A percentile compares a stretch with the other conserved stretches of the same genome.
Evolutionary conservation across 1,140 invertebrate genomes (phyloP).

Genomic region (Apis cerana): DNA sequence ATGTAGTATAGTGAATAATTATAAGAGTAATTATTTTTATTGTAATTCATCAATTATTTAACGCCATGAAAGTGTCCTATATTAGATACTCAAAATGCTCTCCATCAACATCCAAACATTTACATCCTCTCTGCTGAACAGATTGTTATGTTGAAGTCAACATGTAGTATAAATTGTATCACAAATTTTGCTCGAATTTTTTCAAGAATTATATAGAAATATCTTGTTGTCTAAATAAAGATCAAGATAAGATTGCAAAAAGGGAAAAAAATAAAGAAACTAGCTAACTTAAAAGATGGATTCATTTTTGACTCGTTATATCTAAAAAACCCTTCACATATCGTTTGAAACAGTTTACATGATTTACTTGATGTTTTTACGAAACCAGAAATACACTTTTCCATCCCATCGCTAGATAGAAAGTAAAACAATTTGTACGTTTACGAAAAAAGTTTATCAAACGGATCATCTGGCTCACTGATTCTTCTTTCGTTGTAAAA

Average conservation of each 20-base stretch:
- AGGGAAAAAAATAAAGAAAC: too few species aligned
- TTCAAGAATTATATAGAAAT: background rate
- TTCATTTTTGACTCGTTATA: too few species aligned
- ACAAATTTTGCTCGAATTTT: background rate
- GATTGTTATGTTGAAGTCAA: background rate
- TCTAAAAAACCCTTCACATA: too few species aligned
- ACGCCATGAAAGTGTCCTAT: background rate
- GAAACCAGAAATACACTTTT: background rate
- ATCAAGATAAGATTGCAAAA: background rate
- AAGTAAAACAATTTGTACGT: too few species aligned
- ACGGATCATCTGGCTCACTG: too few species aligned
- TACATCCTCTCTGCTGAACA: background rate
- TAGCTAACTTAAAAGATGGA: too few species aligned
- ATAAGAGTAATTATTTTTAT: background rate
- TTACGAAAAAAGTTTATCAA: too few species aligned
- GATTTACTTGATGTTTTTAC: background rate
- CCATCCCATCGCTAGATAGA: background rate
- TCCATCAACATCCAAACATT: background rate
- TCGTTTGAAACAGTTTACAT: too few species aligned
- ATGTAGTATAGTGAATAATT: background rate
- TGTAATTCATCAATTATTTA: background rate
- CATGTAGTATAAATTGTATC: background rate
- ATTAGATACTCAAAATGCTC: background rate
- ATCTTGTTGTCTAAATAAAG: background rate
- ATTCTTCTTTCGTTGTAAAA: too few species aligned